phyloP scores from a whole-genome alignment of 2,888 invertebrate genomes.

The Geotrupes spiniger region DNA sequence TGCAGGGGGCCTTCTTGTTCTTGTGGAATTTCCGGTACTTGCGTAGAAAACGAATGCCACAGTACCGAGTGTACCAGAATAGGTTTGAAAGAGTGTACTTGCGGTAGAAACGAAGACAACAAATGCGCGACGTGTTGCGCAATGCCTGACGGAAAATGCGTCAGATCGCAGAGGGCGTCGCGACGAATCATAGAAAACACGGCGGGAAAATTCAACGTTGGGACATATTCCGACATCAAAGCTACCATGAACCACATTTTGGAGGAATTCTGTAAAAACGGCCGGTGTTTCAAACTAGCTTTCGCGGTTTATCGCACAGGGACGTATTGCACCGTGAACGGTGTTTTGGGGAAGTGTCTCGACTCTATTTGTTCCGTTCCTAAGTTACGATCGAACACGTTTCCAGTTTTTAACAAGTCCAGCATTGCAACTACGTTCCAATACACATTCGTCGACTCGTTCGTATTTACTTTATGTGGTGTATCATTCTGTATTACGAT shows the following conservation, averaged over 20 bases:
- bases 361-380: conserved; percentile 8
- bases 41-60: conserved; percentile 51
- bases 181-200: conserved; percentile 12
- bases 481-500: too few species aligned
- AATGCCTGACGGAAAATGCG: conserved; percentile 18
- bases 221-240: too few species aligned
- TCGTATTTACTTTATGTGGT: too few species aligned
- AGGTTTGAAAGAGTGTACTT: conserved; percentile 52
- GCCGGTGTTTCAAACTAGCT: conserved; percentile 23
- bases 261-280: conserved; percentile 22
- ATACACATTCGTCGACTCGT: too few species aligned
- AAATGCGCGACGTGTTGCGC: conserved; percentile 30
- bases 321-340: conserved; percentile 30
- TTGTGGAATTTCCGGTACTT: conserved; percentile 54
- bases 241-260: too few species aligned
- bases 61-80: conserved; percentile 54
- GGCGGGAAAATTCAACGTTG: neutral
- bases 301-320: conserved; percentile 24
- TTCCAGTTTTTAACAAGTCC: too few species aligned
- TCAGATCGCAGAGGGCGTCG: conserved; percentile 18
- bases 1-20: conserved; percentile 42
- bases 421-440: too few species aligned
- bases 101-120: conserved; percentile 33
- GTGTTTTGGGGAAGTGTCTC: conserved; percentile 29
- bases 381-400: too few species aligned